A percentile compares a stretch with the other conserved stretches of the same genome.
Conservation (phyloP, 2,888 invertebrate genomes). For the Melieria omissa region DNA sequence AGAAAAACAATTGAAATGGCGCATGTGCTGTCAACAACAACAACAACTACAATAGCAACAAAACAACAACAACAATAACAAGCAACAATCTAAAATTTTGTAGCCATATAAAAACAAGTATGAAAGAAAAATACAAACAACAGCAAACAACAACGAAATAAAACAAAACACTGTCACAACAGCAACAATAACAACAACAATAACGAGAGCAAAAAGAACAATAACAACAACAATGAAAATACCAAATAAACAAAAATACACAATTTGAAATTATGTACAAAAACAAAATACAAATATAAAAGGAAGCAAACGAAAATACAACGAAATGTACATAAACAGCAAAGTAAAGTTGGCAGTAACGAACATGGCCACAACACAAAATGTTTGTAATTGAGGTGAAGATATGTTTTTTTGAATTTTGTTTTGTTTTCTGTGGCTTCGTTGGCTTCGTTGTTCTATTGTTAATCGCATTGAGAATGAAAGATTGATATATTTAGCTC, state of each 20-base stretch:
- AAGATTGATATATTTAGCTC: no score
- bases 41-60: constrained; percentile 33
- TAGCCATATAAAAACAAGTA: neutral
- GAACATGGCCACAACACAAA: no score
- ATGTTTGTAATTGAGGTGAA: no score
- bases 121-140: constrained; percentile 25
- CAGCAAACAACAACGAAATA: constrained; percentile 9
- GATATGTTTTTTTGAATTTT: no score
- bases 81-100: neutral
- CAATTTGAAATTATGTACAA: neutral
- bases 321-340: no score
- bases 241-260: constrained; percentile 6
- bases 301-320: no score
- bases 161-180: constrained; percentile 5
- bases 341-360: no score
- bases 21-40: constrained; percentile 40
- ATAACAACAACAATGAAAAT: constrained; percentile 29
- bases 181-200: constrained; percentile 32
- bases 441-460: no score
- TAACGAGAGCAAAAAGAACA: constrained; percentile 25
- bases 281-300: no score
- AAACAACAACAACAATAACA: constrained; percentile 21
- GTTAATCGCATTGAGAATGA: no score
- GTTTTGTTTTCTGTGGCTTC: no score
- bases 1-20: constrained; percentile 32